phyloP scores from a whole-genome alignment of 2,797 vertebrate genomes.

The Lacerta bilineata region DNA sequence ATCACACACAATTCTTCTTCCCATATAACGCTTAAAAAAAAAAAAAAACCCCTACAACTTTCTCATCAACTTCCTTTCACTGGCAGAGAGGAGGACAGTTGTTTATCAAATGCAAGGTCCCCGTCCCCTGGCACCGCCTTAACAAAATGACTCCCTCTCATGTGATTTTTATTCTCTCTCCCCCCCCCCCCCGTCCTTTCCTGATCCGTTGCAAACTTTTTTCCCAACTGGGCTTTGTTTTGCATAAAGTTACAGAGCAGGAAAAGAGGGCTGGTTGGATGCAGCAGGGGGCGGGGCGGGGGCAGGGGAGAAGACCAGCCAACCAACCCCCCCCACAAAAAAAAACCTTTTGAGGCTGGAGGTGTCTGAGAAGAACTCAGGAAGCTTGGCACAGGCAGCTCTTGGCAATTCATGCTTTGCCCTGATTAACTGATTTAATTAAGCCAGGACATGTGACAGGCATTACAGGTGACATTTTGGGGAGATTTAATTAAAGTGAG shows the following conservation, averaged over 20 bases:
- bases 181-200: neutral
- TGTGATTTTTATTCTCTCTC: neutral
- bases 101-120: neutral
- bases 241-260: too few relatives aligned
- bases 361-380: neutral
- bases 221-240: neutral
- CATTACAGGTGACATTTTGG: neutral
- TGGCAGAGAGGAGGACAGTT: neutral
- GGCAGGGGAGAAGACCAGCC: neutral
- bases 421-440: neutral
- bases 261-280: neutral
- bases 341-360: neutral
- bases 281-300: neutral
- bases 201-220: neutral
- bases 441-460: neutral
- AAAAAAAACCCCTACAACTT: neutral
- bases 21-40: neutral
- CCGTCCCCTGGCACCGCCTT: too few relatives aligned
- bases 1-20: neutral
- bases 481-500: neutral
- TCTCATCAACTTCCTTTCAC: neutral
- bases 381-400: neutral
- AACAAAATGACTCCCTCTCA: neutral
- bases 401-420: neutral
- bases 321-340: fast-evolving